Base-by-base conservation (phyloP, 64 coral and sea anemone species). In the Pocillopora damicornis region DNA sequence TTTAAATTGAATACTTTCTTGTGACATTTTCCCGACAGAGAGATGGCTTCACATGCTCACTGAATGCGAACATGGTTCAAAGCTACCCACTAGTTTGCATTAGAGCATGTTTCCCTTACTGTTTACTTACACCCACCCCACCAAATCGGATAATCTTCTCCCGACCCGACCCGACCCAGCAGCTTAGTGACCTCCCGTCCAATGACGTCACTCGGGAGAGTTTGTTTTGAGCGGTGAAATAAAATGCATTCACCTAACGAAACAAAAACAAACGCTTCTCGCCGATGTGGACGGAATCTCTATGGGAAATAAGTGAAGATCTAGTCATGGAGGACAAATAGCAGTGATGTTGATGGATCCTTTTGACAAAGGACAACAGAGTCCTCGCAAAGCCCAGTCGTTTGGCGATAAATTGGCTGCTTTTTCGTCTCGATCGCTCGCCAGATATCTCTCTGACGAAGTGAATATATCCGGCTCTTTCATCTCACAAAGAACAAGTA, bases 321-420 rank as follows among this genome's bases (percentile, higher is more conserved):
- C 63, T 85, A 85, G 65, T 37, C 89, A 90, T 90, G 89, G 62
- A 76, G 60, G 80, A 75, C 20, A 1, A 35, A 30, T 66, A 76
- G 77, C 59, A 90, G 89, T 84, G 63, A 90, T 90, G 89, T 75
- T 76, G 61, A 76, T 30, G 42, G 37, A 34, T 90, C 58, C n/a
- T 58, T 64, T 35, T 17, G 57, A 79, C 67, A 65, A 83, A 63
- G 89, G 79, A 90, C 79, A 85, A 74, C 79, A 82, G 37, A 82
- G 89, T 90, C 89, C 80, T 90, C 36, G 71, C 45, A 42, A 60
- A 67, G 23, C 74, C 59, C 23, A 26, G 35, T 37, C 22, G 62
- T 64, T 42, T 76, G 64, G 69, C 30, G 64, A 76, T 58, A 35
- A 72, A 83, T 83, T 76, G 15, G 26, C 30, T 65, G 62, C 73